phyloP scores from a whole-genome alignment of 2,797 vertebrate genomes.

The Tapera naevia region DNA sequence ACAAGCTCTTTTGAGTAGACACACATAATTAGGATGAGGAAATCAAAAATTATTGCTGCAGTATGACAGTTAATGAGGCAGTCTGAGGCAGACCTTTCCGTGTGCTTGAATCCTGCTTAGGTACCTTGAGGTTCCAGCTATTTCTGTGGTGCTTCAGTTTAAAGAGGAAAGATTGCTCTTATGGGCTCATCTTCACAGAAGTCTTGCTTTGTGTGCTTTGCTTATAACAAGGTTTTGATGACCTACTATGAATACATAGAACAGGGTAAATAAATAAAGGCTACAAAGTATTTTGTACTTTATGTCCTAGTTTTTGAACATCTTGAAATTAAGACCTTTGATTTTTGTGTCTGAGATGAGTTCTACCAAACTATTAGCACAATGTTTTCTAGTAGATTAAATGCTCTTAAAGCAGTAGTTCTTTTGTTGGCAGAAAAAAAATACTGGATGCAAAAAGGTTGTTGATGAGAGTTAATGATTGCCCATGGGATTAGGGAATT shows the following conservation, averaged over 20 bases:
- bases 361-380: neutral
- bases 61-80: neutral
- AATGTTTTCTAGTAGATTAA: neutral
- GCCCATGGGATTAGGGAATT: neutral
- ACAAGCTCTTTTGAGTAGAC: neutral
- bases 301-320: neutral
- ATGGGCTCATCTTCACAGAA: neutral
- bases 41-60: neutral
- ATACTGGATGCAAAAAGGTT: neutral
- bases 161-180: neutral
- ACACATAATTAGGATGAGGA: neutral
- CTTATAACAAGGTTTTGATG: neutral
- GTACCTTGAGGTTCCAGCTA: neutral
- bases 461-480: neutral
- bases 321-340: neutral
- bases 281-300: neutral
- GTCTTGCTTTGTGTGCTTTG: neutral
- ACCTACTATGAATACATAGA: neutral
- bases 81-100: neutral
- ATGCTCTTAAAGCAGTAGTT: neutral
- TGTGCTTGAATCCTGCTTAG: neutral
- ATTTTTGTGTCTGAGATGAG: neutral
- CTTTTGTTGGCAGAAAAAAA: neutral
- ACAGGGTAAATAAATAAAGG: neutral
- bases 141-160: neutral